Base-by-base conservation (phyloP, 2,888 invertebrate genomes). In the Exephanes ischioxanthus region DNA sequence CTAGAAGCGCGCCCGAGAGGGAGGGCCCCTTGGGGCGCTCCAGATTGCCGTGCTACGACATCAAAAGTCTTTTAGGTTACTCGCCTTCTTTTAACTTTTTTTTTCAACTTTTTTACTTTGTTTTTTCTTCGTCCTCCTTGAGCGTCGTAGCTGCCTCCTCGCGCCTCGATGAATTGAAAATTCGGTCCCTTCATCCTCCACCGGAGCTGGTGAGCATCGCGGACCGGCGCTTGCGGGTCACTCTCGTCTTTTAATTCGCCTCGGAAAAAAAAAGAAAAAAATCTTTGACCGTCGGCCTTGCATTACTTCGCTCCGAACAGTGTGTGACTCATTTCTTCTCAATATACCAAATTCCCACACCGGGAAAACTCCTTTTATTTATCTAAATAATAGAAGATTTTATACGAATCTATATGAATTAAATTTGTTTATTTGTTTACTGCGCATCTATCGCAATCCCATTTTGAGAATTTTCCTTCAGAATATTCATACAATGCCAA, bases 1-100 rank as follows among this genome's bases (percentile, higher is more conserved):
- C 91, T 89, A 84, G 88, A 87, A 88, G 88, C 91, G 88, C 87
- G 67, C 53, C 77, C 63, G 80, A 68, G 68, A 86, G 86, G 68
- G 77, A 75, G 70, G 77, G 88, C 85, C 84, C 84, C 84, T 87
- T 79, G 90, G 89, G 89, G 89, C 80, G 77, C 89, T 87, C 87
- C 91, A 91, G 92, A 92, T 93, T 93, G 92, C 92, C 89, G 89
- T 89, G 88, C 88, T 89, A 89, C 90, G 88, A 92, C 93, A 93
- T 93, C 92, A 92, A 93, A 93, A 93, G 92, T 93, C 93, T 93
- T 92, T 93, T 91, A 93, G 91, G 89, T 90, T 88, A 89, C 85
- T 87, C 87, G 89, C 88, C 90, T 80, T 80, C 80, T 86, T 89
- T 48, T 48, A 48, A 48, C 45, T 14, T 48, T 48, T 90, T 89